Evolutionary conservation across 2,797 vertebrate species (phyloP).

Genomic region (Crocodylus rhombifer): DNA sequence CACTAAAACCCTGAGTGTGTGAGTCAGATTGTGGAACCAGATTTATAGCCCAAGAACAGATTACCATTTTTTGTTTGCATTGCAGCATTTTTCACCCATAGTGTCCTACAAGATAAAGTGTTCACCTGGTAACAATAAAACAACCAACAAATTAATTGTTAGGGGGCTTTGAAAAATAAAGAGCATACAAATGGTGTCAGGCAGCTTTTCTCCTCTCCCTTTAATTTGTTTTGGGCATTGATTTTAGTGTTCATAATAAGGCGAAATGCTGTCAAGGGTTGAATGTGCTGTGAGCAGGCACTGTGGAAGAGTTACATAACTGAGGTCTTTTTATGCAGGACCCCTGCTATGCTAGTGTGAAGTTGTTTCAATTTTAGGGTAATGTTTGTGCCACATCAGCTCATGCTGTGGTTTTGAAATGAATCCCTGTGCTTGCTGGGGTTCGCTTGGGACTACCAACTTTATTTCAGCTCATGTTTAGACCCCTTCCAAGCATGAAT

Average conservation of each 20-base stretch:
- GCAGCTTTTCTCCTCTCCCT: conserved; percentile 29
- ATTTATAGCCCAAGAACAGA: conserved; percentile 45
- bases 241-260: conserved; percentile 40
- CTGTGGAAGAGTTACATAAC: background rate
- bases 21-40: conserved; percentile 50
- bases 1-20: background rate
- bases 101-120: conserved; percentile 42
- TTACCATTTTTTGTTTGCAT: conserved; percentile 54
- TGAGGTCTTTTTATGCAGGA: conserved; percentile 16
- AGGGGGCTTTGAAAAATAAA: conserved; percentile 52
- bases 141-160: conserved; percentile 52
- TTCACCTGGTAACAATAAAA: conserved; percentile 61
- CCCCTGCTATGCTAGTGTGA: background rate
- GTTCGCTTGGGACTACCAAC: background rate
- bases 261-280: conserved; percentile 14
- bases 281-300: background rate
- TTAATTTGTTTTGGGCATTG: conserved; percentile 67
- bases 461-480: background rate
- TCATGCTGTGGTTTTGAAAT: conserved; percentile 22
- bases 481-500: background rate
- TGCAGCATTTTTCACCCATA: conserved; percentile 6
- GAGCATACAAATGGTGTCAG: conserved; percentile 27
- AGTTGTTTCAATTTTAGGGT: background rate
- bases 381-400: background rate
- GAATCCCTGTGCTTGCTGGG: background rate